Evolutionary conservation across 2,797 vertebrate genomes (phyloP).

Genomic region (Bradypus variegatus): DNA sequence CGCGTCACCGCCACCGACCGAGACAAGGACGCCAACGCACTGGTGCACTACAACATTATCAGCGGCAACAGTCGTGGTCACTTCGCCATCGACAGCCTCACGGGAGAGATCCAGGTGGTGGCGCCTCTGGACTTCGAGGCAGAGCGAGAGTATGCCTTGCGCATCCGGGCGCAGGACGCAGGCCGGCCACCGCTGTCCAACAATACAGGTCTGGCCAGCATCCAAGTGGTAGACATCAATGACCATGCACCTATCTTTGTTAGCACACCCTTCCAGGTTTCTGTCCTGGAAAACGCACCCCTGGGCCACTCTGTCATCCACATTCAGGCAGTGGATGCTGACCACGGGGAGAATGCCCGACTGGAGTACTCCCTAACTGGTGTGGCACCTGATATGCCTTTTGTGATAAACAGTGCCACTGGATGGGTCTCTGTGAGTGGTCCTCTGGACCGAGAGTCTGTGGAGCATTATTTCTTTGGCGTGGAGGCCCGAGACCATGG

Average conservation of each 20-base stretch:
- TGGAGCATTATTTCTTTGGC: constrained; percentile 94
- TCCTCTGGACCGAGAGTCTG: constrained; percentile 89
- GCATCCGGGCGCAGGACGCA: constrained; percentile 93
- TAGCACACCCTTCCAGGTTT: constrained; percentile 96
- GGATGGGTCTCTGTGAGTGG: constrained; percentile 96
- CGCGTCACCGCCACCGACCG: constrained; percentile 88
- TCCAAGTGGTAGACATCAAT: constrained; percentile 95
- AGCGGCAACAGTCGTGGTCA: constrained; percentile 96
- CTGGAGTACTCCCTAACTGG: constrained; percentile 92
- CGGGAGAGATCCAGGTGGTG: constrained; percentile 94
- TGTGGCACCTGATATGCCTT: constrained; percentile 85
- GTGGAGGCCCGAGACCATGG: constrained; percentile 96
- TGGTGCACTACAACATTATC: constrained; percentile 98
- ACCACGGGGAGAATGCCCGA: constrained; percentile 90
- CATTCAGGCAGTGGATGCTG: constrained; percentile 97
- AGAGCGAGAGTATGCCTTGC: constrained; percentile 91
- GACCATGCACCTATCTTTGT: constrained; percentile 98
- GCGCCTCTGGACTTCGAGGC: constrained; percentile 92
- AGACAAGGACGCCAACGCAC: constrained; percentile 92
- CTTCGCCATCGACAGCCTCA: constrained; percentile 94
- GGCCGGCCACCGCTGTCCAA: constrained; percentile 95
- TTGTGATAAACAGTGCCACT: constrained; percentile 92
- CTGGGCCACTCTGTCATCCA: constrained; percentile 95
- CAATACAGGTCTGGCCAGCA: constrained; percentile 93
- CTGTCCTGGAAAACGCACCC: constrained; percentile 92